Base-by-base conservation (phyloP, 2,888 invertebrate species). In the Sesamia inferens region DNA sequence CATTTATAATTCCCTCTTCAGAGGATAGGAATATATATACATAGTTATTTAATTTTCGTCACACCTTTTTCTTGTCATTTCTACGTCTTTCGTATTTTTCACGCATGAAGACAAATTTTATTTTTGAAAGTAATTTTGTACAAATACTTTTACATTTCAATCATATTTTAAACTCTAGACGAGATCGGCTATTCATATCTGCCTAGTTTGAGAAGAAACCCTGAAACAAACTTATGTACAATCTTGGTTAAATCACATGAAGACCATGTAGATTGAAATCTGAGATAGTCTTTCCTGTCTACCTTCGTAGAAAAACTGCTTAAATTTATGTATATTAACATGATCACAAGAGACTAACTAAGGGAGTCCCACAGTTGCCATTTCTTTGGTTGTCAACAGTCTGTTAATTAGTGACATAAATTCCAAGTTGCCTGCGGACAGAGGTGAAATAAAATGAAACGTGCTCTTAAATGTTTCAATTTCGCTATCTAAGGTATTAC, bases 1-100 rank as follows among this genome's bases (percentile, higher is more conserved):
- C 48, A 8, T 31, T 16, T 55, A 57, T 64, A 68, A 62, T 68
- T 74, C 55, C 7, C 7, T 65, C 22, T n/a, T 24, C 22, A n/a
- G 14, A 51, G n/a, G 31, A 55, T n/a, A n/a, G n/a, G n/a, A 42
- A 63, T 13, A 63, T 54, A 7, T 22, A 24, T 22, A 24, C 10
- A 0, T 11, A 13, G 16, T 16, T 44, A n/a, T 13, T 24, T n/a
- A 6, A 55, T 65, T 71, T 67, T 24, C 16, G 55, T 5, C 5
- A 13, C 7, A 19, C 5, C 24, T 70, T 68, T 42, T 48, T 44
- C n/a, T 4, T 4, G 13, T 51, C 16, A 14, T 22, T 44, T 48
- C 24, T 39, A 1, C 2, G 7, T 11, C 42, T 10, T 24, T 22
- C 7, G 5, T 44, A 67, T 55, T 14, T 31, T 67, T 8, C 5